Evolutionary conservation across 2,888 invertebrate species (phyloP), one percentile per base, ranked within the genome.

Genomic region (Caenorhabditis sp.): DNA sequence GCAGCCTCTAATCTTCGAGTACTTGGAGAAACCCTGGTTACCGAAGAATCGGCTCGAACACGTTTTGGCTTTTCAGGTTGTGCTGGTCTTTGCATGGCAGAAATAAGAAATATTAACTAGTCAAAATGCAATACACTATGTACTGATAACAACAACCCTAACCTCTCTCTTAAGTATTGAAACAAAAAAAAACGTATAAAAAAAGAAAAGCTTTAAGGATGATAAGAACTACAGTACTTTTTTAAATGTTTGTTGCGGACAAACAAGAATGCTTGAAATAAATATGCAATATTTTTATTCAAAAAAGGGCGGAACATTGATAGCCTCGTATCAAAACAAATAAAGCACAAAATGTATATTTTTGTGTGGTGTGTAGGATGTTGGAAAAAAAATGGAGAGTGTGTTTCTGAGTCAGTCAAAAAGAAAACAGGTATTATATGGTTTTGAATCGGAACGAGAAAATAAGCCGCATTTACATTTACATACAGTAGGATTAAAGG

Each of bases 241-340:
- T 12, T 10, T 23, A 23, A 52, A 52, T 52, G 52, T 52, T 52
- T 52, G 52, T 17, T 7, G 21, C 7, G 20, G 53, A 59, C 70
- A 70, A 70, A 70, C 70, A 65, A 65, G 61, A 59, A 20, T 53
- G 62, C 65, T 66, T 61, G 50, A 65, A 65, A 65, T 70, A 65
- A 61, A 56, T 65, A 70, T 70, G 65, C 65, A 66, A 70, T 64
- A 65, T 60, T 59, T 25, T 36, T 43, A 17, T 43, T 43, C 14
- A 54, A 27, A 67, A 31, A 54, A 21, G 60, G 66, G 66, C 49
- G 65, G 65, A 21, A 21, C 23, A 63, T 63, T 71, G 67, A 71
- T 71, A 71, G 67, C 36, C n/a, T 20, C 60, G 60, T 64, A 67
- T 71, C 71, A 71, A 71, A 71, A 71, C 71, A 71, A 71, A 71